Evolutionary conservation across 2,113 vertebrate genomes (phyloP).

Genomic region (Girardinichthys multiradiatus): DNA sequence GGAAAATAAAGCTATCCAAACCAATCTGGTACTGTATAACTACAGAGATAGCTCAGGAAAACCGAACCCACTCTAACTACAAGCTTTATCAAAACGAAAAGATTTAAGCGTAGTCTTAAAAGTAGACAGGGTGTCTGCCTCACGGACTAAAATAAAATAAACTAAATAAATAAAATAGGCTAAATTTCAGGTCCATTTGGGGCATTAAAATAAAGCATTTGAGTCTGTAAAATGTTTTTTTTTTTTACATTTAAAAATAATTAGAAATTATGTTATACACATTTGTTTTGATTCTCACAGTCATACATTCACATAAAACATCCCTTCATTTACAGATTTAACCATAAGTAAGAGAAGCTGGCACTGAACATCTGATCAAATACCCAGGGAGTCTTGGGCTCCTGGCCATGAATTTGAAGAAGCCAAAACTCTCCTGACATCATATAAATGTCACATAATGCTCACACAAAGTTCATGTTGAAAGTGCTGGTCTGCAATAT

Average conservation of each 20-base stretch:
- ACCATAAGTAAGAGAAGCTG: constrained; percentile 10
- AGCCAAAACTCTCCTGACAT: constrained; percentile 23
- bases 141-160: no score
- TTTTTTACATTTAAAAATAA: neutral
- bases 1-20: neutral
- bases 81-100: no score
- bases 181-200: no score
- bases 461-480: constrained; percentile 37
- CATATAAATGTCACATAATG: constrained; percentile 49
- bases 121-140: no score
- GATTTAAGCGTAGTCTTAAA: no score
- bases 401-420: neutral
- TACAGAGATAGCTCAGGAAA: no score
- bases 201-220: neutral
- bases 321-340: neutral
- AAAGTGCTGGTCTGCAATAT: constrained; percentile 33
- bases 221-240: neutral
- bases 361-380: neutral
- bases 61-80: no score
- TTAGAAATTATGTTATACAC: neutral
- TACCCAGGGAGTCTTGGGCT: neutral
- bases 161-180: no score
- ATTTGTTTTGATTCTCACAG: neutral
- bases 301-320: neutral
- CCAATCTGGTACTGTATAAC: no score